These are phyloP conservation scores for Agraylea sexmaculata DNA, from an alignment of 1,140 invertebrate genomes.

Conservation along the genomic window DNA sequence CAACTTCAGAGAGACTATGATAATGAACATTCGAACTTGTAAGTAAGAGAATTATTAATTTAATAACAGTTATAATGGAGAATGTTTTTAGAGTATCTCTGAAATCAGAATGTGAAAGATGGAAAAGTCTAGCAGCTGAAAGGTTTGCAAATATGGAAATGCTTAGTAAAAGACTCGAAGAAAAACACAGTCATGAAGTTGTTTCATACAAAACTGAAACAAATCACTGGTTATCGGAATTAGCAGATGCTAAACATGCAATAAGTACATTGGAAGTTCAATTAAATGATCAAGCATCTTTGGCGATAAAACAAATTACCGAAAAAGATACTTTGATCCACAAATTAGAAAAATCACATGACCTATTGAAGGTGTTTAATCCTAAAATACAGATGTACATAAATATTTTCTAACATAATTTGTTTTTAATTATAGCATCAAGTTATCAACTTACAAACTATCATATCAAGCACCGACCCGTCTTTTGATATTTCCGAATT, in stretches of 20 bases:
- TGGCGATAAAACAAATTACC: conserved; percentile 28
- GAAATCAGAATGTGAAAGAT: conserved; percentile 30
- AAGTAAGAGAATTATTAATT: conserved; percentile 19
- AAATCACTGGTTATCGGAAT: conserved; percentile 33
- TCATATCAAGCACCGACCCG: conserved; percentile 33
- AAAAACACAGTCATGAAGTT: conserved; percentile 34
- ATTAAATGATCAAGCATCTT: conserved; percentile 31
- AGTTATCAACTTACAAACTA: conserved; percentile 35
- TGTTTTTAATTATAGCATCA: conserved; percentile 29
- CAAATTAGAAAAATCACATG: conserved; percentile 28
- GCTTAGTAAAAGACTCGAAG: conserved; percentile 31
- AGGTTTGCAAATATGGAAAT: conserved; percentile 35
- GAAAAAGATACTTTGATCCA: conserved; percentile 36
- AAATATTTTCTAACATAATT: conserved; percentile 7
- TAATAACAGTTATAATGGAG: neutral
- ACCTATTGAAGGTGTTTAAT: conserved; percentile 30
- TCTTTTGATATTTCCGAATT: conserved; percentile 37
- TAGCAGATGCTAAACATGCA: conserved; percentile 29
- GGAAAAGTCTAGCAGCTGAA: conserved; percentile 35
- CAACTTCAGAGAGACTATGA: conserved; percentile 32
- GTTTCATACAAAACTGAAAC: conserved; percentile 36
- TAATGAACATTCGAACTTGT: conserved; percentile 28
- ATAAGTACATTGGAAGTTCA: conserved; percentile 28
- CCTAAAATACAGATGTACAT: neutral
- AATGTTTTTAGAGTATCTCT: conserved; percentile 13